Base-by-base conservation (phyloP, 2,888 invertebrate species). In the Leucophenga maculata region DNA sequence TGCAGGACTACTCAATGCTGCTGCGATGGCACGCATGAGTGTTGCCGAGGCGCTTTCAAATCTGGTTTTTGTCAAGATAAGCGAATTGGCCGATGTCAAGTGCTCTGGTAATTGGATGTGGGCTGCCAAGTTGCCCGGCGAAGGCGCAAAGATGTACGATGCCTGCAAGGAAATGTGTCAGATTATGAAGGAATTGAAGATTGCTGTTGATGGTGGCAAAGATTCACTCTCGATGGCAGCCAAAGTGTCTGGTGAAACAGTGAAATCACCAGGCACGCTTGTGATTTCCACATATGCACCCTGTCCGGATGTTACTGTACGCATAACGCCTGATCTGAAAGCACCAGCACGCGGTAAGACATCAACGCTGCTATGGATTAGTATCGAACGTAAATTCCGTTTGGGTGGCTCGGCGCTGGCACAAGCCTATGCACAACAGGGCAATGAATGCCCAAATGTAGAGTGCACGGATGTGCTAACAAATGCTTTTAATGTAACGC, bases 71-170 rank as follows among this genome's bases (percentile, higher is more conserved):
- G 93, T 92, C 1, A 91, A 91, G 32, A 92, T 94, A 64, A 90
- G 91, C 0, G 90, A 90, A 68, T 79, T 93, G 22, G 90, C 94
- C 89, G 99, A 99, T 88, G 94, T 99, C 1, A 99, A 99, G 89
- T 98, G 98, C 87, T 97, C 97, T 52, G 99, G 97, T n/a, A 99
- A 99, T 89, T 99, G 99, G 99, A 99, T 99, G 99, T 99, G 99
- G 99, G 94, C 97, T 0, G 99, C 98, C 13, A 99, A 99, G 89
- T 90, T 97, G 18, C 94, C 95, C 0, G 96, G 95, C 0, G 98
- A 98, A 87, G 99, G 98, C 1, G 96, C 95, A 1, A 92, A 93
- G 16, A 90, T 99, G 31, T 94, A 93, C 74, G 93, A 93, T 72
- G 97, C 99, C 0, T 98, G 98, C 84, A 89, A 90, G 50, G 96